Conservation (phyloP, 2,888 invertebrate genomes). For the Caenorhabditis angaria region DNA sequence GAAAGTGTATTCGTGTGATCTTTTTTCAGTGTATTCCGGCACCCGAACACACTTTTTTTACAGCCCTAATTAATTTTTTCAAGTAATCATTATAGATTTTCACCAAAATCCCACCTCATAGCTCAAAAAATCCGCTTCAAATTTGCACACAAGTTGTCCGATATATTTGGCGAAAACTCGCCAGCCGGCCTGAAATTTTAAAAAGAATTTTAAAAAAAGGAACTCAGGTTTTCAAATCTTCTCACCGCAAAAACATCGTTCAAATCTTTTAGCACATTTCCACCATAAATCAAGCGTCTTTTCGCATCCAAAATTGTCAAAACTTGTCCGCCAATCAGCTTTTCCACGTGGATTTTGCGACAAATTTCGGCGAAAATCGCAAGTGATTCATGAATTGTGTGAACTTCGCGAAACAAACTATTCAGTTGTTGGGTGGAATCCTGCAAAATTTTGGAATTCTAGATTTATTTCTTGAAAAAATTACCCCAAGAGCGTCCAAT, state of each 20-base stretch:
- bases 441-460: not conserved
- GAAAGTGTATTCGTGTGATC: too few species aligned
- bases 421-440: constrained; percentile 35
- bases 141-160: constrained; percentile 34
- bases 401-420: constrained; percentile 32
- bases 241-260: constrained; percentile 22
- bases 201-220: not conserved
- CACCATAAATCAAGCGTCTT: constrained; percentile 26
- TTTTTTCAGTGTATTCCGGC: too few species aligned
- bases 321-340: constrained; percentile 42
- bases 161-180: constrained; percentile 31
- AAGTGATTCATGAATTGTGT: constrained; percentile 36
- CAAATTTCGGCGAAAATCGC: not conserved
- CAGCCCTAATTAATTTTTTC: too few species aligned
- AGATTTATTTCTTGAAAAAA: not conserved
- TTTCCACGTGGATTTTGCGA: constrained; percentile 12
- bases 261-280: constrained; percentile 23
- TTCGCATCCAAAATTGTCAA: constrained; percentile 33
- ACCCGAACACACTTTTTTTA: too few species aligned
- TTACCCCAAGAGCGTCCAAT: constrained; percentile 15
- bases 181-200: constrained; percentile 26
- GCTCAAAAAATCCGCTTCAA: constrained; percentile 32
- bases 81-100: not conserved
- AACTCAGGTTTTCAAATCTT: too few species aligned
- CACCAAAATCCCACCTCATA: constrained; percentile 21